phyloP scores from a whole-genome alignment of 2,113 vertebrate species.

The Clinocottus analis region DNA sequence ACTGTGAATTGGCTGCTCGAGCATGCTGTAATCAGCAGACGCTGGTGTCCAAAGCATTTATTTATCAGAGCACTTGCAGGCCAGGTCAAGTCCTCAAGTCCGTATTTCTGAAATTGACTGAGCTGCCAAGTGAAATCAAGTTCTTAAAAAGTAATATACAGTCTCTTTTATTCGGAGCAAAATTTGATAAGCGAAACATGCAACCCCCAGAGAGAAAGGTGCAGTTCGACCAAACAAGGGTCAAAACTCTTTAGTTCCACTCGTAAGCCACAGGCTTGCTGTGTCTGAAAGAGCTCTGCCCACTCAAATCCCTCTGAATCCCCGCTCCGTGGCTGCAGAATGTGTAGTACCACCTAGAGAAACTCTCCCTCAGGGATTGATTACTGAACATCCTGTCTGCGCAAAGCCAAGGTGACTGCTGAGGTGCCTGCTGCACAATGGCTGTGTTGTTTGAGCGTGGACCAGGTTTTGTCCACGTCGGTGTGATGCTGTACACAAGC shows the following conservation, averaged over 20 bases:
- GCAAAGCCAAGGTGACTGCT: conserved; percentile 63
- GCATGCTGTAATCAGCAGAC: conserved; percentile 1
- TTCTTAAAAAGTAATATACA: neutral
- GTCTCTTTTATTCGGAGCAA: neutral
- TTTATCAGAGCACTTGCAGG: conserved; percentile 11
- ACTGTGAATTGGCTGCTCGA: conserved; percentile 19
- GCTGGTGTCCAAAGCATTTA: neutral
- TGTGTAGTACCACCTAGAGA: conserved; percentile 77
- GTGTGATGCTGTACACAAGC: conserved; percentile 63
- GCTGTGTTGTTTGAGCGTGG: conserved; percentile 66
- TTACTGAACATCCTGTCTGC: conserved; percentile 77
- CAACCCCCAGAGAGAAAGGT: conserved; percentile 1
- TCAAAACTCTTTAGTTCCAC: conserved; percentile 56
- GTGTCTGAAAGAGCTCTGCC: conserved; percentile 73
- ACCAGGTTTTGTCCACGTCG: conserved; percentile 64
- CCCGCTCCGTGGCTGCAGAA: conserved; percentile 65
- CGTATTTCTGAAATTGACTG: neutral
- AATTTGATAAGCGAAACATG: conserved; percentile 12
- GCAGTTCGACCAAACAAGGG: conserved; percentile 50
- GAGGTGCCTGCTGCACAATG: conserved; percentile 74
- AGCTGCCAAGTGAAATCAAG: neutral
- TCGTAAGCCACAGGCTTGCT: conserved; percentile 68
- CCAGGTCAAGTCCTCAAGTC: neutral
- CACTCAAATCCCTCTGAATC: conserved; percentile 70
- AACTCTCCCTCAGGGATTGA: conserved; percentile 74